Conservation (phyloP, 2,888 invertebrate genomes). For the Xestoiulus laeticollis region DNA sequence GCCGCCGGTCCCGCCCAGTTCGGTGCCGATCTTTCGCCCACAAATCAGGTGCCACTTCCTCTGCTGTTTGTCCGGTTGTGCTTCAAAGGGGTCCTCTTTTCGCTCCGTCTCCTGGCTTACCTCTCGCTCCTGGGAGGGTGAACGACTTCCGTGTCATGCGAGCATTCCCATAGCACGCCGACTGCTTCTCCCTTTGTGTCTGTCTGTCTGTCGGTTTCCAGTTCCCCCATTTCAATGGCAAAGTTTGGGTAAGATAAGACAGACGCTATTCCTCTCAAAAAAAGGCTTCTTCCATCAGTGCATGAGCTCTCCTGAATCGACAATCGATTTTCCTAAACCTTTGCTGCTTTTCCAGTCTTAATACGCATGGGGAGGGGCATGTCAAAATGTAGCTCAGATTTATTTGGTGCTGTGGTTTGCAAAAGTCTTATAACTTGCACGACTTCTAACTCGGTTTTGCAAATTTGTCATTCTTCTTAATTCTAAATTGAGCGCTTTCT, state of each 20-base stretch:
- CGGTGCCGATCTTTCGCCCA: slow-evolving; percentile 74
- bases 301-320: not conserved
- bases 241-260: slow-evolving; percentile 28
- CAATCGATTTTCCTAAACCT: not conserved
- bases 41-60: slow-evolving; percentile 51
- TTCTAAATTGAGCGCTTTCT: no score
- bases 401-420: not conserved
- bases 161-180: slow-evolving; percentile 38
- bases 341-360: not conserved
- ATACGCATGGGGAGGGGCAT: not conserved
- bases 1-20: slow-evolving; percentile 92
- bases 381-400: not conserved
- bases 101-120: slow-evolving; percentile 40
- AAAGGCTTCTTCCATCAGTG: not conserved
- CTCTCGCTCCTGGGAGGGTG: slow-evolving; percentile 47
- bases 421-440: no score
- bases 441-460: no score
- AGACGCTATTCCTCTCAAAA: not conserved
- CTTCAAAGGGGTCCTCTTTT: slow-evolving; percentile 48
- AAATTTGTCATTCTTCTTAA: no score
- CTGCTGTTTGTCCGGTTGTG: slow-evolving; percentile 47
- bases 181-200: slow-evolving; percentile 36
- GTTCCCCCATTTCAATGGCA: slow-evolving; percentile 18
- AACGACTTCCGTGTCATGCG: not conserved
- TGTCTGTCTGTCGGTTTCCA: slow-evolving; percentile 41